phyloP scores from a whole-genome alignment of 2,797 vertebrate genomes.

The Phrynocephalus vlangalii region DNA sequence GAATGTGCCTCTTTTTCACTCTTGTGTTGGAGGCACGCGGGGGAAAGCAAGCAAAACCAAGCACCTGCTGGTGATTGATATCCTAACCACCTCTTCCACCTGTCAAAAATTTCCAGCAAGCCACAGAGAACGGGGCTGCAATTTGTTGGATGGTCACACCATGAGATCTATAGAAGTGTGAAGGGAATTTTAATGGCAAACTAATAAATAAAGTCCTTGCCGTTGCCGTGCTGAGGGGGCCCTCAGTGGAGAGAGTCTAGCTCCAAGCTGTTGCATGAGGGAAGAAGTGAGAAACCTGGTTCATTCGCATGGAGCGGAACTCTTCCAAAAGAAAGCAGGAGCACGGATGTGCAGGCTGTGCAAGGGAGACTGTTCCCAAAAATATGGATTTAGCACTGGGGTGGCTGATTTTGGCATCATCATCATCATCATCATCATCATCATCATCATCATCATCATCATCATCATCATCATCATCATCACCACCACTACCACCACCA shows the following conservation, averaged over 20 bases:
- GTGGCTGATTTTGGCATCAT: too few species aligned
- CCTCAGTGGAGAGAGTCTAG: conserved; percentile 47
- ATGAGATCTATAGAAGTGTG: conserved; percentile 31
- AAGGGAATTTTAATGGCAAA: conserved; percentile 46
- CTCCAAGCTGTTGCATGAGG: conserved; percentile 38
- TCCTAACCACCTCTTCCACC: conserved; percentile 17
- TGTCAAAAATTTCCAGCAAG: conserved; percentile 45
- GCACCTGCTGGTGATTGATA: conserved; percentile 48
- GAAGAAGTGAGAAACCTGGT: conserved; percentile 23
- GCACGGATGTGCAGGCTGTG: not conserved
- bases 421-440: too few species aligned
- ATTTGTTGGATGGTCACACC: conserved; percentile 44
- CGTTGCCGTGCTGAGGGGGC: conserved; percentile 40
- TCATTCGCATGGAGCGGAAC: conserved; percentile 17
- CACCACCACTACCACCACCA: too few species aligned
- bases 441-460: too few species aligned
- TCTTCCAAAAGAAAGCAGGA: not conserved
- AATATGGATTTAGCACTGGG: not conserved
- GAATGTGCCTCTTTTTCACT: not conserved
- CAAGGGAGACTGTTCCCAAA: not conserved
- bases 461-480: too few species aligned
- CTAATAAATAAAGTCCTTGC: conserved; percentile 63
- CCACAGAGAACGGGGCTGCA: conserved; percentile 10
- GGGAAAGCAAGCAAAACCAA: not conserved
- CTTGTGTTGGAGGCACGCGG: not conserved